Conservation (phyloP, 1,140 invertebrate species). For the Pseudomyrmex pallidus region DNA sequence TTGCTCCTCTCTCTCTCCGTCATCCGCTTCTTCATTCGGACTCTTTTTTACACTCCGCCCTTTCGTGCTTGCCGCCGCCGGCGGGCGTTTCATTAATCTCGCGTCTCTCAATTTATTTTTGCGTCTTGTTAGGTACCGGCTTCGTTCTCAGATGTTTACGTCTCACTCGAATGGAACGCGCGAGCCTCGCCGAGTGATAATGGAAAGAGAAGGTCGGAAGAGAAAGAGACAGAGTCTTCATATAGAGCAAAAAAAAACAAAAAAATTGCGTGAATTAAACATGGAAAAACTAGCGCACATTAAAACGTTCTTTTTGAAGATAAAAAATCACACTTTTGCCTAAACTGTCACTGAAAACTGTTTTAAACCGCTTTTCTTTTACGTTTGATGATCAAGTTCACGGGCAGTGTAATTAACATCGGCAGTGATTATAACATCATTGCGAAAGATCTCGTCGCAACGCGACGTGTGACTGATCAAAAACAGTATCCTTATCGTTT, state of each 20-base stretch:
- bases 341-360: background rate
- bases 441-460: slow-evolving; percentile 55
- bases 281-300: slow-evolving; percentile 14
- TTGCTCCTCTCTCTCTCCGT: slow-evolving; percentile 58
- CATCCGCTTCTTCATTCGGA: slow-evolving; percentile 58
- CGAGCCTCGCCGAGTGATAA: slow-evolving; percentile 74
- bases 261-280: slow-evolving; percentile 14
- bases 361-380: background rate
- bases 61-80: slow-evolving; percentile 81
- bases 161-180: slow-evolving; percentile 77
- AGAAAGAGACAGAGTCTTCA: slow-evolving; percentile 15
- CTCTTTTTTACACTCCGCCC: slow-evolving; percentile 78
- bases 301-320: background rate
- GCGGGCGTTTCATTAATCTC: slow-evolving; percentile 84
- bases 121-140: slow-evolving; percentile 82
- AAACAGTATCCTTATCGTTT: slow-evolving; percentile 79
- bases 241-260: background rate
- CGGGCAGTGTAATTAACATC: slow-evolving; percentile 68
- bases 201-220: slow-evolving; percentile 62
- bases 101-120: slow-evolving; percentile 85
- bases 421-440: slow-evolving; percentile 52
- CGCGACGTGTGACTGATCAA: slow-evolving; percentile 76
- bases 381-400: background rate
- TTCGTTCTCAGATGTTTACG: slow-evolving; percentile 75
- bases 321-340: background rate